Conservation (phyloP, 2,888 invertebrate genomes). For the Keiferia lycopersicella region DNA sequence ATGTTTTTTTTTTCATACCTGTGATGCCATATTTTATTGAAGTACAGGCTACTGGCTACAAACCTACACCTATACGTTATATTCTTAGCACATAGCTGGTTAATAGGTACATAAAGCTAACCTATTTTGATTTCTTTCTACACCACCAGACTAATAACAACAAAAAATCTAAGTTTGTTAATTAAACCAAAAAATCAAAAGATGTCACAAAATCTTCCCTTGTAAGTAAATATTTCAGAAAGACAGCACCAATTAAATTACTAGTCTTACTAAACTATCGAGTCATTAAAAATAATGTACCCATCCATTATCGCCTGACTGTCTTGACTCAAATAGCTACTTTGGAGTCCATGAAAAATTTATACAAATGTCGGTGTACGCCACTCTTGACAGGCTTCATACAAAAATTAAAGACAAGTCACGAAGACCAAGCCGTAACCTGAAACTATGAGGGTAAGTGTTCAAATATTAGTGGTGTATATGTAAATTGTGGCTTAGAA, state of each 20-base stretch:
- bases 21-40: too few species aligned
- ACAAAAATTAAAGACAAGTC: constrained; percentile 30
- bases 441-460: neutral
- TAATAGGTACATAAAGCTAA: too few species aligned
- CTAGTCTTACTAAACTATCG: neutral
- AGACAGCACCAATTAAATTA: neutral
- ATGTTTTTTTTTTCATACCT: too few species aligned
- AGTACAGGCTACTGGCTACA: too few species aligned
- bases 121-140: too few species aligned
- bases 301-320: neutral
- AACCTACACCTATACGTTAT: too few species aligned
- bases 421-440: constrained; percentile 20
- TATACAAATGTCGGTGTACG: constrained; percentile 8
- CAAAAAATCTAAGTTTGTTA: too few species aligned
- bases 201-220: neutral
- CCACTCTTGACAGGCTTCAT: constrained; percentile 40
- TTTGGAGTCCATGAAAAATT: constrained; percentile 1
- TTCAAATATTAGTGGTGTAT: neutral
- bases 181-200: neutral
- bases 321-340: constrained; percentile 4
- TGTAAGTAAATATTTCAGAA: neutral
- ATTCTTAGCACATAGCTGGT: too few species aligned
- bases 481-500: too few species aligned
- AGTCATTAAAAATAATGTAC: constrained; percentile 12
- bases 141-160: too few species aligned